A percentile compares a stretch with the other conserved stretches of the same genome.
These are phyloP conservation scores for Hydrocynus forskahlii DNA, from an alignment of 2,797 vertebrate genomes.

Conservation along the genomic window DNA sequence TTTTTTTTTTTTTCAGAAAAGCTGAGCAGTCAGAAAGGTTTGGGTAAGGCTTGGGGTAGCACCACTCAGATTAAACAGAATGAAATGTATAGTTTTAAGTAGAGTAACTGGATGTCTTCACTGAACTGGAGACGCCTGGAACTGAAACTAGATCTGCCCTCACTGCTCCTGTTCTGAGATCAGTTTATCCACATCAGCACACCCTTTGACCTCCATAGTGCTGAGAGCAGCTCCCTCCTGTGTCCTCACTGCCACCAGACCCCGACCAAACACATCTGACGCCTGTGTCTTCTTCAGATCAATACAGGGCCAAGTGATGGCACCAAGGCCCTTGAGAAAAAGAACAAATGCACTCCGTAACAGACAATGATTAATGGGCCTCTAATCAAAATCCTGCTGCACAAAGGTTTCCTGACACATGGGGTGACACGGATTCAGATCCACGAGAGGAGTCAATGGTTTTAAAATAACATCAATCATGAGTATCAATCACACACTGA, in stretches of 20 bases:
- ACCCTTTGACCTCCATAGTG: neutral
- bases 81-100: neutral
- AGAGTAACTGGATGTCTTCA: neutral
- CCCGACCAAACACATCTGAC: slow-evolving; percentile 15
- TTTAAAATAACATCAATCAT: slow-evolving; percentile 43
- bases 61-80: neutral
- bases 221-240: neutral
- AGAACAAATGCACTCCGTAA: slow-evolving; percentile 25
- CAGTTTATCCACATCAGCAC: neutral
- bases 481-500: slow-evolving; percentile 35
- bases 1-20: too few relatives aligned
- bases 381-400: slow-evolving; percentile 50
- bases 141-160: neutral
- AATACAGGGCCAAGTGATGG: slow-evolving; percentile 66
- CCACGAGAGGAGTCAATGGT: slow-evolving; percentile 28
- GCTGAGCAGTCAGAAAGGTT: neutral
- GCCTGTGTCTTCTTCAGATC: slow-evolving; percentile 14
- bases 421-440: slow-evolving; percentile 36
- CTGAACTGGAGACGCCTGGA: neutral
- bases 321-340: slow-evolving; percentile 67
- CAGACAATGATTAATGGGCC: slow-evolving; percentile 38
- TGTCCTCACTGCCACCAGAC: neutral
- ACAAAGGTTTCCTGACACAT: slow-evolving; percentile 37
- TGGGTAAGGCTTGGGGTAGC: neutral
- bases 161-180: neutral